Evolutionary conservation across 92 coral and sea anemone genomes (phyloP).

Genomic region (Zoanthus sansibaricus): DNA sequence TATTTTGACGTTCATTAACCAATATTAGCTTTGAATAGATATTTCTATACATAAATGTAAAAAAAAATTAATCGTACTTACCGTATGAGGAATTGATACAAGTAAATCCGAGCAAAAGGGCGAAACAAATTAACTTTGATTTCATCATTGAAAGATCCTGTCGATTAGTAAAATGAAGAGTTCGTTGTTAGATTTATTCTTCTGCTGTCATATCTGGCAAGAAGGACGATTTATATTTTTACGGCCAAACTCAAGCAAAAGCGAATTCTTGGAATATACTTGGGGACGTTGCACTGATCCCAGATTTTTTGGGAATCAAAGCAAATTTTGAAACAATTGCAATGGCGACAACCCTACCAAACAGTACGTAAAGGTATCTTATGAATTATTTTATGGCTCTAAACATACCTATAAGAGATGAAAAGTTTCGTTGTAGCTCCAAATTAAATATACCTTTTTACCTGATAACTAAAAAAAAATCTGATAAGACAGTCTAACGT

Average conservation of each 20-base stretch:
- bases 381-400: neutral
- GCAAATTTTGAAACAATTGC: too few relatives aligned
- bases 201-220: too few relatives aligned
- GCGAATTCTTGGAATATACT: too few relatives aligned
- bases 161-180: neutral
- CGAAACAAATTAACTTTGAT: conserved; percentile 20
- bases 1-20: too few relatives aligned
- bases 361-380: neutral
- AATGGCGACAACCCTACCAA: neutral
- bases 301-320: too few relatives aligned
- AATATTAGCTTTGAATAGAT: neutral
- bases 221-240: too few relatives aligned
- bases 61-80: conserved; percentile 1
- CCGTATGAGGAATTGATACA: conserved; percentile 32
- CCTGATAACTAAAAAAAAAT: neutral
- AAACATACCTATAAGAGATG: conserved; percentile 41
- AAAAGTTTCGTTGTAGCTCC: conserved; percentile 34
- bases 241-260: too few relatives aligned
- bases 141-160: conserved; percentile 14
- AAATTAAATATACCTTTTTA: conserved; percentile 4
- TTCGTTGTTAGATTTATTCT: neutral
- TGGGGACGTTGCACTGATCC: too few relatives aligned
- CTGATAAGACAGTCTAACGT: conserved; percentile 11
- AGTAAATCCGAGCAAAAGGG: neutral
- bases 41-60: neutral